phyloP scores from a whole-genome alignment of 2,797 vertebrate genomes.

The Macropodus opercularis region DNA sequence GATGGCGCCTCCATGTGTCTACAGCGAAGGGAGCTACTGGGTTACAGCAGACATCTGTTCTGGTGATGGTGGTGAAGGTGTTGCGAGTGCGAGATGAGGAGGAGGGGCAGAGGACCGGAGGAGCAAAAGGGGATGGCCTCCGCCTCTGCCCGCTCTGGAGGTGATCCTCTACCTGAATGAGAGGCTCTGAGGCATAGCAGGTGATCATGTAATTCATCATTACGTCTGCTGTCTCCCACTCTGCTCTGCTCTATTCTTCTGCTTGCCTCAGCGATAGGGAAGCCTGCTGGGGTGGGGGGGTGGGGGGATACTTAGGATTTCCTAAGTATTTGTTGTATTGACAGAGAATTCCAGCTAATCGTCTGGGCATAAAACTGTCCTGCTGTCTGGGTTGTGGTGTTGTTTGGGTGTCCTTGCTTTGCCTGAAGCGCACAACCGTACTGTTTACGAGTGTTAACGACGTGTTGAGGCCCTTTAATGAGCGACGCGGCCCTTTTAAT shows the following conservation, averaged over 20 bases:
- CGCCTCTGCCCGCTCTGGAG: conserved; percentile 66
- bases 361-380: conserved; percentile 17
- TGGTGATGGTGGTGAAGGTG: conserved; percentile 77
- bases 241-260: conserved; percentile 50
- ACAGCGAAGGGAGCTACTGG: conserved; percentile 85
- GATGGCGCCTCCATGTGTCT: conserved; percentile 86
- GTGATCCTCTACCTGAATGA: conserved; percentile 80
- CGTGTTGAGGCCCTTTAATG: conserved; percentile 26
- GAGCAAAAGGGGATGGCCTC: conserved; percentile 26
- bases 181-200: conserved; percentile 72
- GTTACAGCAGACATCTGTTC: conserved; percentile 89
- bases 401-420: conserved; percentile 27
- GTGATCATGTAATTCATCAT: conserved; percentile 82
- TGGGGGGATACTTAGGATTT: background rate
- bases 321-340: conserved; percentile 22
- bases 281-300: conserved; percentile 7
- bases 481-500: conserved; percentile 17
- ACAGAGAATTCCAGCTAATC: conserved; percentile 20
- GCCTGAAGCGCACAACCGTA: conserved; percentile 7
- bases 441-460: conserved; percentile 33
- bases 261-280: conserved; percentile 48
- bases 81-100: conserved; percentile 65
- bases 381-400: conserved; percentile 11
- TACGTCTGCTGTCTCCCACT: conserved; percentile 60
- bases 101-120: conserved; percentile 39